These are phyloP conservation scores for Lonchura striata DNA, from an alignment of 2,113 vertebrate species.

Conservation along the genomic window DNA sequence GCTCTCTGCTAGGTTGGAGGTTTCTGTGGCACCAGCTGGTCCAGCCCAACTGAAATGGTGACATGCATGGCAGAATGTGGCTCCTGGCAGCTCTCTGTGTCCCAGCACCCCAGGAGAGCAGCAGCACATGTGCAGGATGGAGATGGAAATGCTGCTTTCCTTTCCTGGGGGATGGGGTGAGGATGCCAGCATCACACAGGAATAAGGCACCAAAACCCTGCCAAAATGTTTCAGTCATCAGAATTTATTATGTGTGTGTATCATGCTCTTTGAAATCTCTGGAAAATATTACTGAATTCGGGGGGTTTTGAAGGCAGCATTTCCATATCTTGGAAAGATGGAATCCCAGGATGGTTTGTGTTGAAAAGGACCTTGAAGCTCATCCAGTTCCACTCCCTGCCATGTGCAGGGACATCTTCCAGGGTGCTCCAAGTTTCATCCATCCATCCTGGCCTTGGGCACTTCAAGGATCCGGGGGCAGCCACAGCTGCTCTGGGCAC, in stretches of 20 bases:
- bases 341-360: not conserved
- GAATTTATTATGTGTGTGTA: not conserved
- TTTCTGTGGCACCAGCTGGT: not conserved
- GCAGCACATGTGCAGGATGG: not conserved
- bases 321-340: not conserved
- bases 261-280: not conserved
- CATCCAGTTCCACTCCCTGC: not conserved
- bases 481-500: not conserved
- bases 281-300: not conserved
- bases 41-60: not conserved
- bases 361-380: not conserved
- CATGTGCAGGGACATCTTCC: not conserved
- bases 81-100: not conserved
- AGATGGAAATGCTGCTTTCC: not conserved
- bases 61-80: not conserved
- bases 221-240: not conserved
- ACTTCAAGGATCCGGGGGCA: not conserved
- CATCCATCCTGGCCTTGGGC: fast-evolving
- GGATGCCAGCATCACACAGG: not conserved
- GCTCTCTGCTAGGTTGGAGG: not conserved
- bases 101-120: fast-evolving
- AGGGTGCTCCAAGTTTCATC: not conserved
- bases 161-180: fast-evolving
- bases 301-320: not conserved
- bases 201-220: not conserved